A percentile compares a stretch with the other conserved stretches of the same genome.
phyloP scores from a whole-genome alignment of 2,888 invertebrate genomes.

The Ormyrus thymus region DNA sequence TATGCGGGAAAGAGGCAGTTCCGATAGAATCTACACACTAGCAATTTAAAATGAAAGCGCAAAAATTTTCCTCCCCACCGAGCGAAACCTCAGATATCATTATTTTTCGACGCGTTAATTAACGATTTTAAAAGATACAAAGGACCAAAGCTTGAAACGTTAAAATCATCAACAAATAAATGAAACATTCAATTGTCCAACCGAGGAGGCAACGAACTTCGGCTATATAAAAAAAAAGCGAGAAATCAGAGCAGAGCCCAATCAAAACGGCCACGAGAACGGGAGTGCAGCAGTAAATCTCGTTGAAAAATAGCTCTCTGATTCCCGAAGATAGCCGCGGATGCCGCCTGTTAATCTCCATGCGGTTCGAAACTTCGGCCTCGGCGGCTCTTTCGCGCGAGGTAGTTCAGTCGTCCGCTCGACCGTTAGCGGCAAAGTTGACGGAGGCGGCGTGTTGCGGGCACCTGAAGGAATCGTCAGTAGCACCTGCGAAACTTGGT shows the following conservation, averaged over 20 bases:
- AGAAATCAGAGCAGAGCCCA: background rate
- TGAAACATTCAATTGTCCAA: too few species aligned
- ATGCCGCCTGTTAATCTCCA: slow-evolving; percentile 48
- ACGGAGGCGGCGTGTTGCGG: slow-evolving; percentile 23
- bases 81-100: too few species aligned
- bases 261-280: slow-evolving; percentile 17
- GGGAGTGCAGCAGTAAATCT: slow-evolving; percentile 39
- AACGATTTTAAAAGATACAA: too few species aligned
- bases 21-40: too few species aligned
- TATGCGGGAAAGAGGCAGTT: too few species aligned
- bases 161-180: too few species aligned
- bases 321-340: slow-evolving; percentile 44
- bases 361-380: slow-evolving; percentile 48
- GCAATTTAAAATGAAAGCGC: too few species aligned
- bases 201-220: too few species aligned
- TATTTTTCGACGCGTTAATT: too few species aligned
- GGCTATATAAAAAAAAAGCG: too few species aligned
- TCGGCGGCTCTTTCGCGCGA: background rate
- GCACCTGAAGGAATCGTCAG: slow-evolving; percentile 5
- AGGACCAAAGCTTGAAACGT: too few species aligned
- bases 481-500: slow-evolving; percentile 21
- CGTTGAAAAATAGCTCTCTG: slow-evolving; percentile 52
- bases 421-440: slow-evolving; percentile 47
- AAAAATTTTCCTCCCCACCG: too few species aligned
- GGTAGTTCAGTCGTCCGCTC: slow-evolving; percentile 30